Evolutionary conservation across 2,113 vertebrate species (phyloP), one percentile per base, ranked within the genome.

Genomic region (Eulemur macaco): DNA sequence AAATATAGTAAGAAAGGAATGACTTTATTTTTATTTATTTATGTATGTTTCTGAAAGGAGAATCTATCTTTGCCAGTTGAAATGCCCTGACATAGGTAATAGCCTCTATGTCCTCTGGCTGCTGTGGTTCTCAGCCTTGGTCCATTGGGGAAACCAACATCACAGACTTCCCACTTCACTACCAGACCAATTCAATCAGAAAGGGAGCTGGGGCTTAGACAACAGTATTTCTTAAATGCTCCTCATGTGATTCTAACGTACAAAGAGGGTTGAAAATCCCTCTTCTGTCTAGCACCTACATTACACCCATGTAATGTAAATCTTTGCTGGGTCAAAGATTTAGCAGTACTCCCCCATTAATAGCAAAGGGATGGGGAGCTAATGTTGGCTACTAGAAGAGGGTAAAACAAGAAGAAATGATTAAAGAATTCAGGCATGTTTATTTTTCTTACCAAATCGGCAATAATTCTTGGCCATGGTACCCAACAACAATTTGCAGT

Each of bases 331-430:
- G 5, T 66, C 39, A 58, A 83, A 31, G 25, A 31, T 15, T 82
- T 63, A 64, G 21, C 39, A 71, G 29, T 64, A 21, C 1, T 23
- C 13, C 42, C 37, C 9, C 42, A 21, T 50, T 27, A 91, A 80
- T 45, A 23, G 29, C 45, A 76, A 87, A 78, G 21, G 10, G 27
- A 64, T 63, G 21, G 23, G 58, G 80, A 85, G 17, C 0, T 60
- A 66, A 76, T 37, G 63, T 50, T 71, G 31, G 21, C 68, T 71
- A 47, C 66, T 25, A 76, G 11, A 71, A 74, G 9, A 54, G 18
- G 29, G 11, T 9, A 96, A 93, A 90, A 31, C 21, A 96, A 97
- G 20, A 92, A 88, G 42, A 91, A 82, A 69, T 64, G 8, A 80
- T 87, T 73, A 25, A 88, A 69, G 31, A 93, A 94, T 71, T 81